These are phyloP conservation scores for Timema cristinae DNA, from an alignment of 2,888 invertebrate genomes.

Conservation along the genomic window DNA sequence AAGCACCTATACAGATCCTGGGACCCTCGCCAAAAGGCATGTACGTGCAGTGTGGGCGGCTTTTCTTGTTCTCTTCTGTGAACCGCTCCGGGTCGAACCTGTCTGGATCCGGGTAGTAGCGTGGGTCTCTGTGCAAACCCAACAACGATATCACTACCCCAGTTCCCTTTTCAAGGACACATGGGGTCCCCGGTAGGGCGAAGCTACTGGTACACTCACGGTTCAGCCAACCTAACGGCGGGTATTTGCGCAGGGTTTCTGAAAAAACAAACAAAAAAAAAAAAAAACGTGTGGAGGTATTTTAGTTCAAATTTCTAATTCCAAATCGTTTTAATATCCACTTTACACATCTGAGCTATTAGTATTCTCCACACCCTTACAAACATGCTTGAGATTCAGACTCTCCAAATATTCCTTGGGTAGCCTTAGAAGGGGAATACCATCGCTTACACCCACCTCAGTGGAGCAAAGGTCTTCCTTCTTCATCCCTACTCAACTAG, in stretches of 20 bases:
- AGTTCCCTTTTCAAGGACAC: conserved; percentile 39
- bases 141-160: conserved; percentile 31
- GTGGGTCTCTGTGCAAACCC: conserved; percentile 35
- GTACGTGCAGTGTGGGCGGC: conserved; percentile 30
- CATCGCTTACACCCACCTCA: no score
- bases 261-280: no score
- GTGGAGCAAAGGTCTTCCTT: no score
- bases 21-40: conserved; percentile 27
- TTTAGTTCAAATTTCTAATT: no score
- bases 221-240: conserved; percentile 31
- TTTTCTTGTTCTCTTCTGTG: conserved; percentile 31
- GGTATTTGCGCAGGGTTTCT: conserved; percentile 37
- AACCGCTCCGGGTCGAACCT: conserved; percentile 39
- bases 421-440: no score
- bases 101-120: conserved; percentile 37
- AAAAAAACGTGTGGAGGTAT: background rate
- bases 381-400: no score
- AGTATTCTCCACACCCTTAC: no score
- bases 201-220: conserved; percentile 30
- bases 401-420: no score
- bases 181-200: conserved; percentile 32
- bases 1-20: conserved; percentile 25
- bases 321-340: no score
- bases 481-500: no score
- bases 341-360: no score